Percentiles rank a stretch among this genome's conserved stretches.
phyloP scores from a whole-genome alignment of 2,888 invertebrate species.

The Diploptera punctata region DNA sequence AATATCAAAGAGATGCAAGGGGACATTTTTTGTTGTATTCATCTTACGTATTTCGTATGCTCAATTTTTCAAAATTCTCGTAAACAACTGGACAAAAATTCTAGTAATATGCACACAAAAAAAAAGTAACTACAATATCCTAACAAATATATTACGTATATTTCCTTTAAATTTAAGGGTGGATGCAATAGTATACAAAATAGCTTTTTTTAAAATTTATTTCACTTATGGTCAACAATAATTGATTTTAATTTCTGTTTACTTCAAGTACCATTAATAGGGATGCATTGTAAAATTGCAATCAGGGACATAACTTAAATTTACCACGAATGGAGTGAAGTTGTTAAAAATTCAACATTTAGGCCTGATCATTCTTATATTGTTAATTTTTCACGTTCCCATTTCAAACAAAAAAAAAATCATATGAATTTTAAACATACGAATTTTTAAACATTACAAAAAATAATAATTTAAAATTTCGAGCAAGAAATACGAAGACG shows the following conservation, averaged over 20 bases:
- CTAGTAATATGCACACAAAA: slow-evolving; percentile 10
- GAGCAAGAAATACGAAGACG: slow-evolving; percentile 26
- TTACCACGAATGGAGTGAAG: neutral
- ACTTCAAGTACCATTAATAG: neutral
- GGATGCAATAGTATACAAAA: slow-evolving; percentile 26
- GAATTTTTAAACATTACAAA: too few species aligned
- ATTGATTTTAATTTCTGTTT: neutral
- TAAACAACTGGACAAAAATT: slow-evolving; percentile 8
- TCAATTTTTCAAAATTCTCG: slow-evolving; percentile 4
- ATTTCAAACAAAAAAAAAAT: too few species aligned
- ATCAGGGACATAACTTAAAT: neutral
- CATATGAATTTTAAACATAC: too few species aligned
- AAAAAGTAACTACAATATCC: slow-evolving; percentile 8
- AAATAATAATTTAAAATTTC: too few species aligned
- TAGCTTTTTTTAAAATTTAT: slow-evolving; percentile 6
- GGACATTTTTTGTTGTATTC: neutral
- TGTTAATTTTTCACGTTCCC: too few species aligned
- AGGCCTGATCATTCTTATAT: neutral
- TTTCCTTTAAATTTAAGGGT: neutral
- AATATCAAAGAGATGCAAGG: slow-evolving; percentile 19
- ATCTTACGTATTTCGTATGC: slow-evolving; percentile 25
- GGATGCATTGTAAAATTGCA: neutral
- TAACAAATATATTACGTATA: slow-evolving; percentile 6
- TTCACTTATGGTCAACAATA: slow-evolving; percentile 9
- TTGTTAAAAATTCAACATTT: neutral